Evolutionary conservation across 2,113 vertebrate genomes (phyloP), one percentile per base, ranked within the genome.

Genomic region (Chlorodrepanis virens): DNA sequence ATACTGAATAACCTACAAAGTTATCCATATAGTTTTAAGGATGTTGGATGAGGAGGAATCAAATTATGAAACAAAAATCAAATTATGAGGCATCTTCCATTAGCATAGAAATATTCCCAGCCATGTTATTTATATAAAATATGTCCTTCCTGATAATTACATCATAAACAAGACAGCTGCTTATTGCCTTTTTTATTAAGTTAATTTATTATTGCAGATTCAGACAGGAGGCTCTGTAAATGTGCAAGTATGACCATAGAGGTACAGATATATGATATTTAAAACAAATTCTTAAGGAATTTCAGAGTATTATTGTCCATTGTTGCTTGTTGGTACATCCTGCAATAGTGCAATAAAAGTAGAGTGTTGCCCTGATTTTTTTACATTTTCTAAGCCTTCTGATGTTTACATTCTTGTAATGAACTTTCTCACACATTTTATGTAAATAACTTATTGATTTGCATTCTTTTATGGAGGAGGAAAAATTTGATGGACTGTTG

Each of bases 121-220:
- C 29, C 89, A 68, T 44, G 19, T 5, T 89, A 54, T 83, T 94
- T 76, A 45, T 83, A 85, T 15, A 83, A 95, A 87, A 78, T 84
- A 94, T 47, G 28, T 56, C 53, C 78, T 91, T 82, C 82, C 70
- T 87, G 78, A 75, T 91, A 93, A 95, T 90, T 28, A 69, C 39
- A 91, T 90, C 40, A 79, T 72, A 87, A 89, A 79, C 57, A 87
- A 69, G 87, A 93, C 84, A 93, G 65, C 44, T 90, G 67, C 49
- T 87, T 89, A 83, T 33, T 85, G 49, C 15, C 35, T 83, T 85
- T 93, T 91, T 87, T 89, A 87, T 94, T 91, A 83, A 92, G 54
- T 87, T 82, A 88, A 92, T 93, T 86, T 89, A 83, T 93, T 89
- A 71, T 78, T 75, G 61, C 61, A 91, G 54, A 74, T 60, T 83